Conservation (phyloP, 2,888 invertebrate species). For the Melinopterus prodromus region DNA sequence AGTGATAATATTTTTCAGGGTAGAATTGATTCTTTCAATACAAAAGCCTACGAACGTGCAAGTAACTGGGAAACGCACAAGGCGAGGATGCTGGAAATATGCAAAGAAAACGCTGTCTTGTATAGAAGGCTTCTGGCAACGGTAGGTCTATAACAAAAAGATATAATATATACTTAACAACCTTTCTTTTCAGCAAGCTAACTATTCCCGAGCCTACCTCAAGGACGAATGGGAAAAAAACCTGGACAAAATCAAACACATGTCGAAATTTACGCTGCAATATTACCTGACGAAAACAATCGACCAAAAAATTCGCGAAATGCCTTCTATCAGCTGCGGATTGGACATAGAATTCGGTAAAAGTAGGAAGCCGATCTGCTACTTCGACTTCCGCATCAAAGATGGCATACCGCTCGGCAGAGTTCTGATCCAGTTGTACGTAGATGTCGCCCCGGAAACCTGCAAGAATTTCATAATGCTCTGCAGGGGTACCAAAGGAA, state of each 20-base stretch:
- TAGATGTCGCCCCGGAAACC: slow-evolving; percentile 57
- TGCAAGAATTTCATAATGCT: slow-evolving; percentile 58
- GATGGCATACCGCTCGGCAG: slow-evolving; percentile 54
- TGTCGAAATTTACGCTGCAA: slow-evolving; percentile 50
- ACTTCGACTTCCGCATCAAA: slow-evolving; percentile 56
- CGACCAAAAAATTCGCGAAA: slow-evolving; percentile 48
- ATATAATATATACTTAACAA: not conserved
- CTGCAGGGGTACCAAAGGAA: slow-evolving; percentile 49
- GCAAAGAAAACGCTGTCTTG: slow-evolving; percentile 49
- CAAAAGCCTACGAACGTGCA: slow-evolving; percentile 48
- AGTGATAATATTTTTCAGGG: slow-evolving; percentile 45
- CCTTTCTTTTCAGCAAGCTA: slow-evolving; percentile 31
- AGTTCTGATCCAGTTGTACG: slow-evolving; percentile 57
- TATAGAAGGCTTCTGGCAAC: slow-evolving; percentile 41
- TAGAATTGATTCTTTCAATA: slow-evolving; percentile 51
- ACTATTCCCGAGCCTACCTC: slow-evolving; percentile 9
- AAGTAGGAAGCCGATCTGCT: slow-evolving; percentile 40
- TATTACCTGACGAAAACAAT: slow-evolving; percentile 48
- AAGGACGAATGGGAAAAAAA: slow-evolving; percentile 25
- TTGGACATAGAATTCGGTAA: slow-evolving; percentile 37
- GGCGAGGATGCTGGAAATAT: slow-evolving; percentile 46
- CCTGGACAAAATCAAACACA: slow-evolving; percentile 44
- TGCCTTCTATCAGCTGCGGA: slow-evolving; percentile 52
- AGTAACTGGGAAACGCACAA: slow-evolving; percentile 50
- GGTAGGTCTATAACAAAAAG: slow-evolving; percentile 34